These are phyloP conservation scores for Magallana gigas DNA, from an alignment of 1,140 invertebrate genomes.

Conservation along the genomic window DNA sequence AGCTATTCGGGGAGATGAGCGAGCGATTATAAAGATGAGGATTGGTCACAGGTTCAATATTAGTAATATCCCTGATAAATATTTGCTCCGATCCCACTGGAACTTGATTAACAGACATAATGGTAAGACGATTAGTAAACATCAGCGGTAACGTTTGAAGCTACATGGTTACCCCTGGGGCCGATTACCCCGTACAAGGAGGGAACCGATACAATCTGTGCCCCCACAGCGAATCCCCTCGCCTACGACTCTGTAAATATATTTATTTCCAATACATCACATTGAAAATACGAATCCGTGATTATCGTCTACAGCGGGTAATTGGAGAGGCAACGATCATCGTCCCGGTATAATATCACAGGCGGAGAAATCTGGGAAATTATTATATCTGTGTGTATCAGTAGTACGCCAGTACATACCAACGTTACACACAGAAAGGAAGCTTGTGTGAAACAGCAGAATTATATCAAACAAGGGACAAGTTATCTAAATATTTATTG, in stretches of 20 bases:
- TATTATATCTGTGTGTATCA: no score
- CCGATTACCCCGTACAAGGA: not conserved
- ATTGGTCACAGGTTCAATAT: not conserved
- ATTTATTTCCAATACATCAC: constrained; percentile 13
- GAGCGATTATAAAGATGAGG: not conserved
- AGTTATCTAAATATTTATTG: no score
- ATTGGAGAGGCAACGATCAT: not conserved
- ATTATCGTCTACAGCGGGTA: not conserved
- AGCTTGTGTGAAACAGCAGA: no score
- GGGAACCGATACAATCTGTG: constrained; percentile 3
- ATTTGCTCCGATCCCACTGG: not conserved
- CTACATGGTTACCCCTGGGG: not conserved
- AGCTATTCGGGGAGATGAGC: not conserved
- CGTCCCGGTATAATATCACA: no score
- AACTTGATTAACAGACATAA: not conserved
- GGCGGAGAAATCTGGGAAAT: no score
- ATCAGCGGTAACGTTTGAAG: constrained; percentile 5
- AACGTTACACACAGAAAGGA: no score
- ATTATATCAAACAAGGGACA: no score
- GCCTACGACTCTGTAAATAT: not conserved
- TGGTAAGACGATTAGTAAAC: constrained; percentile 8
- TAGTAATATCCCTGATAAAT: not conserved
- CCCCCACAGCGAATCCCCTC: not conserved
- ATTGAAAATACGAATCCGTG: not conserved
- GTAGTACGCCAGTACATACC: no score